Conservation (phyloP, 2,797 vertebrate genomes). For the Holocentrus rufus region DNA sequence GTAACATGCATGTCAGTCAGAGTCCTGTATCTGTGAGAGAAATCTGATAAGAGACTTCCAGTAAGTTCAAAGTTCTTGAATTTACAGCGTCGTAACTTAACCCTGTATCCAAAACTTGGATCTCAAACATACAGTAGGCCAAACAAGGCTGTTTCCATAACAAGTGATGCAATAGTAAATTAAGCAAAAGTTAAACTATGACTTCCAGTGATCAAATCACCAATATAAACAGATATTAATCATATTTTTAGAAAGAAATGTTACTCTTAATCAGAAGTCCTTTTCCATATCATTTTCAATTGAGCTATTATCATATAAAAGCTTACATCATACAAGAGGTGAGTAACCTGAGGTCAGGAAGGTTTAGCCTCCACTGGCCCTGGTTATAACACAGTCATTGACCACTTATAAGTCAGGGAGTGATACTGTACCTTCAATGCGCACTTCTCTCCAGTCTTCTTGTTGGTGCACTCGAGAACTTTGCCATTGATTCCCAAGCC, state of each 20-base stretch:
- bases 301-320: no score
- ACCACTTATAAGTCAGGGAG: not conserved
- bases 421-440: constrained; percentile 89
- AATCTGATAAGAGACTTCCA: constrained; percentile 22
- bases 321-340: no score
- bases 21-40: not conserved
- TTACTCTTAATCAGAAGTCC: no score
- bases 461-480: constrained; percentile 93
- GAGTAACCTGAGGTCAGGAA: no score
- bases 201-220: no score
- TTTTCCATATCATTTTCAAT: no score
- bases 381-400: not conserved
- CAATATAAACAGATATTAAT: no score
- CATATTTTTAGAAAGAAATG: no score
- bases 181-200: no score
- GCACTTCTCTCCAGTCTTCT: constrained; percentile 92
- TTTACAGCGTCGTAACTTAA: not conserved
- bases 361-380: not conserved
- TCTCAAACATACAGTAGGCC: not conserved
- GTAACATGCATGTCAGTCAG: not conserved
- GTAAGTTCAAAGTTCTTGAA: constrained; percentile 29
- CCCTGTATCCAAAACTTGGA: not conserved
- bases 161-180: no score
- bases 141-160: not conserved
- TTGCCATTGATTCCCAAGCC: constrained; percentile 98